Percentiles rank a stretch among this genome's conserved stretches.
phyloP scores from a whole-genome alignment of 1,140 invertebrate genomes.

The Dinothrombium tinctorium region DNA sequence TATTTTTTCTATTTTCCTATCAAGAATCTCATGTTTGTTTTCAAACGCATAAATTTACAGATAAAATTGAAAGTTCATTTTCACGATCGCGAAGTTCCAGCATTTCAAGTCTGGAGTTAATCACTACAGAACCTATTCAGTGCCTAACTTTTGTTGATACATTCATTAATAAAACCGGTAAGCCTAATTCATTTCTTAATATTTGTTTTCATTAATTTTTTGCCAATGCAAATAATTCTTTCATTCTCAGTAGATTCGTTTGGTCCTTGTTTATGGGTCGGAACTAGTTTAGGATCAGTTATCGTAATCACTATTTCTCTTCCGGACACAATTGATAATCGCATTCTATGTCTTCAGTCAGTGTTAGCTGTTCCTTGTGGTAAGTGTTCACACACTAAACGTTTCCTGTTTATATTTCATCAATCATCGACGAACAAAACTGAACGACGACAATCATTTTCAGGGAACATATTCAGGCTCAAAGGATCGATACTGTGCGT shows the following conservation, averaged over 20 bases:
- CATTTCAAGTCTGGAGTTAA: slow-evolving; percentile 90
- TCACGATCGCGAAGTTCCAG: slow-evolving; percentile 82
- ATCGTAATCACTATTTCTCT: slow-evolving; percentile 67
- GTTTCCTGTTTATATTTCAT: slow-evolving; percentile 4
- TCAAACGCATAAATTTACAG: slow-evolving; percentile 34
- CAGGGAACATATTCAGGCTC: slow-evolving; percentile 76
- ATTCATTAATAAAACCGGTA: slow-evolving; percentile 78
- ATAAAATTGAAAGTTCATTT: slow-evolving; percentile 86
- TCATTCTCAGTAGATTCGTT: slow-evolving; percentile 38
- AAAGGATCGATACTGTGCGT: slow-evolving; percentile 78
- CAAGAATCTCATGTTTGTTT: no score
- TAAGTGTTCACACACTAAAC: slow-evolving; percentile 23
- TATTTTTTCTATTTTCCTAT: no score
- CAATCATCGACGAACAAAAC: not conserved
- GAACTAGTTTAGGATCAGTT: slow-evolving; percentile 80
- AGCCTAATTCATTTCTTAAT: slow-evolving; percentile 4
- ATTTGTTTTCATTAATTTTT: not conserved
- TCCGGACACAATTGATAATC: slow-evolving; percentile 44
- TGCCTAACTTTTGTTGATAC: slow-evolving; percentile 87
- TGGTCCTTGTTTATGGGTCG: slow-evolving; percentile 76
- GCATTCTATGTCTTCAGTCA: slow-evolving; percentile 45
- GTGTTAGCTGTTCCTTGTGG: slow-evolving; percentile 70
- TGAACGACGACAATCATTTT: no score
- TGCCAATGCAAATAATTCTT: slow-evolving; percentile 2
- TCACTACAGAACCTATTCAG: slow-evolving; percentile 79